Percentiles rank a stretch among this genome's conserved stretches.
Conservation (phyloP, 2,113 vertebrate genomes). For the Anolis sagrei region DNA sequence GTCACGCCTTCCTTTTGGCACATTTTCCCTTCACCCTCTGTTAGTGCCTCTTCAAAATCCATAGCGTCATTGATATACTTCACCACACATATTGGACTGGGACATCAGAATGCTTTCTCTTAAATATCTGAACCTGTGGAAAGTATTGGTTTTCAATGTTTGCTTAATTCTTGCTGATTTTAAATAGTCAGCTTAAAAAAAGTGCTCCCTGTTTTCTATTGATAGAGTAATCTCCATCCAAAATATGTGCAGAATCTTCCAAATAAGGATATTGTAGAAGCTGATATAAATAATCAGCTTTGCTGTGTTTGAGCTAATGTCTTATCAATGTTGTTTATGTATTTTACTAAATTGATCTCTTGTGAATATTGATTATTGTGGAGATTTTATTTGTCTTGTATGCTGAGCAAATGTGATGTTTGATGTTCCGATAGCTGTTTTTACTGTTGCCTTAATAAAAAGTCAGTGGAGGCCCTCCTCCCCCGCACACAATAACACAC, state of each 20-base stretch:
- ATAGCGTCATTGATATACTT: no score
- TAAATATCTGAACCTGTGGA: conserved; percentile 13
- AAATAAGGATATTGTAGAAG: neutral
- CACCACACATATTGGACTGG: neutral
- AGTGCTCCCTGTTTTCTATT: neutral
- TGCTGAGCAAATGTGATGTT: conserved; percentile 32
- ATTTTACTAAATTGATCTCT: conserved; percentile 13
- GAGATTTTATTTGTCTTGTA: conserved; percentile 47
- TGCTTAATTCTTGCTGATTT: neutral
- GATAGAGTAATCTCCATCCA: neutral
- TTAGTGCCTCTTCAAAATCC: no score
- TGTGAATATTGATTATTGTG: conserved; percentile 31
- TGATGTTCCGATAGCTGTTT: conserved; percentile 51
- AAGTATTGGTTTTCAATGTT: conserved; percentile 24
- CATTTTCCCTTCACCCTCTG: no score
- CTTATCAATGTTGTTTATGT: conserved; percentile 37
- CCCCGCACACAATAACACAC: conserved; percentile 40
- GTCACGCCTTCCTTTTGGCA: no score
- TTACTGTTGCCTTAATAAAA: conserved; percentile 39
- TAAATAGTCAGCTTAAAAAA: neutral
- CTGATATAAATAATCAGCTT: neutral
- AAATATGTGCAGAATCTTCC: neutral
- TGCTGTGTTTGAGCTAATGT: conserved; percentile 10
- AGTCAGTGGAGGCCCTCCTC: neutral
- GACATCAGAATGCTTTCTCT: neutral